A percentile compares a stretch with the other conserved stretches of the same genome.
Evolutionary conservation across 2,113 vertebrate genomes (phyloP).

Genomic region (Podiceps cristatus): DNA sequence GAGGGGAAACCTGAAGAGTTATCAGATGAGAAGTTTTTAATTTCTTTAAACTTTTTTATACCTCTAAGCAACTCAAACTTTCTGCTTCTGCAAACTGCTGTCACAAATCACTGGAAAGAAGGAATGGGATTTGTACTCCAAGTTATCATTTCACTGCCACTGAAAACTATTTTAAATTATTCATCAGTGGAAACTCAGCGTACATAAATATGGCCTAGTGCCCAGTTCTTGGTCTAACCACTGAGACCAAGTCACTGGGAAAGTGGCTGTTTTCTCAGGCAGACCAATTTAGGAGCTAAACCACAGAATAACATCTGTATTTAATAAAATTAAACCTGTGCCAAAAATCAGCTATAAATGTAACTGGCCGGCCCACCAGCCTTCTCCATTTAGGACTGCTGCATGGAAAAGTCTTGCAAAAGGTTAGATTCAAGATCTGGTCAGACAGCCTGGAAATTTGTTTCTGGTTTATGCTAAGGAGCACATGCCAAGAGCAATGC

Average conservation of each 20-base stretch:
- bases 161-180: slow-evolving; percentile 59
- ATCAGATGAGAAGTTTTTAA: neutral
- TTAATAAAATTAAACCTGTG: slow-evolving; percentile 32
- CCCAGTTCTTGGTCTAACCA: slow-evolving; percentile 55
- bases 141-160: slow-evolving; percentile 57
- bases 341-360: slow-evolving; percentile 54
- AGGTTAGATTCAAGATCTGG: neutral
- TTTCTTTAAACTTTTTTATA: neutral
- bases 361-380: neutral
- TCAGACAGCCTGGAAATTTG: slow-evolving; percentile 39
- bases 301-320: slow-evolving; percentile 61
- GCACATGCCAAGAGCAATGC: neutral
- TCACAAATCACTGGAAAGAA: slow-evolving; percentile 28
- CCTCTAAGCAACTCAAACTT: neutral
- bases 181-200: slow-evolving; percentile 53
- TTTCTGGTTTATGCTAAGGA: slow-evolving; percentile 14
- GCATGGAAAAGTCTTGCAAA: slow-evolving; percentile 42
- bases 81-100: slow-evolving; percentile 9
- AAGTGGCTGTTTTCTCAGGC: slow-evolving; percentile 54
- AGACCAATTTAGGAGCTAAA: slow-evolving; percentile 47
- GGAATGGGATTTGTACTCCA: slow-evolving; percentile 12
- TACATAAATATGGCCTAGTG: slow-evolving; percentile 52
- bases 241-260: slow-evolving; percentile 60
- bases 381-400: neutral
- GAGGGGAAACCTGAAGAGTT: neutral